phyloP scores from a whole-genome alignment of 2,888 invertebrate species.

The Myopa tessellatipennis region DNA sequence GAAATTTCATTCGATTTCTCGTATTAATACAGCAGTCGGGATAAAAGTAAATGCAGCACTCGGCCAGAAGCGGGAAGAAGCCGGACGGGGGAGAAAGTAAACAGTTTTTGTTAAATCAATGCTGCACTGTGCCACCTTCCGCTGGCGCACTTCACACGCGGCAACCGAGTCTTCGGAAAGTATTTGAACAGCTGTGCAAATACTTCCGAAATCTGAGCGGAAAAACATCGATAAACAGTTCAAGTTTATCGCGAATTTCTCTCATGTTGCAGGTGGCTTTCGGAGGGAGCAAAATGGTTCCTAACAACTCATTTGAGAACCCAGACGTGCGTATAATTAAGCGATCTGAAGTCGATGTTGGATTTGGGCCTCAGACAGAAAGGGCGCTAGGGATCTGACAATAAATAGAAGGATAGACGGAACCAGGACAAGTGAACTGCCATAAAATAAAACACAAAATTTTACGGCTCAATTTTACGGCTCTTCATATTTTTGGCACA shows the following conservation, averaged over 20 bases:
- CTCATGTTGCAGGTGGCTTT: too few relatives aligned
- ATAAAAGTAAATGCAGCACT: constrained; percentile 6
- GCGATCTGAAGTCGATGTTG: too few relatives aligned
- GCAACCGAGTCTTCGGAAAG: constrained; percentile 16
- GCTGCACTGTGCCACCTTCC: background rate
- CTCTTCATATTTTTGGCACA: too few relatives aligned
- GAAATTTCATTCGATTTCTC: constrained; percentile 18
- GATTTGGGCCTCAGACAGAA: too few relatives aligned
- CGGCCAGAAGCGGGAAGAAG: background rate
- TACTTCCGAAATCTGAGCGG: constrained; percentile 8
- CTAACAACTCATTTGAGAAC: too few relatives aligned
- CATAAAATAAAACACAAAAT: too few relatives aligned
- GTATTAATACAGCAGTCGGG: background rate
- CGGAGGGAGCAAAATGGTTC: too few relatives aligned
- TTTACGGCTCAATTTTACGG: too few relatives aligned
- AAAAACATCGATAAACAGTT: constrained; percentile 25
- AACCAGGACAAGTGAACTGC: too few relatives aligned
- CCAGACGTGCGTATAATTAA: too few relatives aligned
- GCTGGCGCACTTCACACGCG: background rate
- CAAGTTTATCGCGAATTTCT: background rate
- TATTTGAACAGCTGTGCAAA: constrained; percentile 37
- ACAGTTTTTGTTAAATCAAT: constrained; percentile 23
- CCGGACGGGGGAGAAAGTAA: background rate
- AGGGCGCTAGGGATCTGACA: too few relatives aligned
- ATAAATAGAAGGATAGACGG: too few relatives aligned